These are phyloP conservation scores for Pinna nobilis DNA, from an alignment of 1,140 invertebrate genomes.

Conservation along the genomic window DNA sequence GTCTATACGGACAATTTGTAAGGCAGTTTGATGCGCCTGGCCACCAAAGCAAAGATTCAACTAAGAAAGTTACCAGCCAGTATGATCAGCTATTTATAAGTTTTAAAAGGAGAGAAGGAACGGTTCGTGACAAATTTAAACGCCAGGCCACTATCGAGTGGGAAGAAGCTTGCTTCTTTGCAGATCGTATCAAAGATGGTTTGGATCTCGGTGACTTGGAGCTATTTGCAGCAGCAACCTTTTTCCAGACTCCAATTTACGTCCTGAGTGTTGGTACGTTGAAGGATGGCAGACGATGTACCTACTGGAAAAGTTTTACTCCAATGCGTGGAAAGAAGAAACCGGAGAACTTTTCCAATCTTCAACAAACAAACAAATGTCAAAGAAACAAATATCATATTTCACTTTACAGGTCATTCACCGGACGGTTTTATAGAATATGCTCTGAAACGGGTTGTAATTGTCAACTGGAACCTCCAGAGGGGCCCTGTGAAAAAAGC, in stretches of 20 bases:
- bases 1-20: conserved; percentile 4
- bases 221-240: conserved; percentile 13
- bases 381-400: conserved; percentile 9
- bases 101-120: background rate
- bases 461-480: conserved; percentile 1
- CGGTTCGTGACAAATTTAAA: background rate
- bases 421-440: conserved; percentile 28
- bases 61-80: background rate
- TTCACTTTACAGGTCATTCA: conserved; percentile 6
- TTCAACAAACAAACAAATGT: background rate
- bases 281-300: background rate
- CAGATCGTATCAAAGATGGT: conserved; percentile 7
- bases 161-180: background rate
- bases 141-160: background rate
- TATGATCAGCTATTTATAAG: conserved; percentile 3
- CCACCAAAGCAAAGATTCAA: background rate
- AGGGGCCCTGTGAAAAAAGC: background rate
- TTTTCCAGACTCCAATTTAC: conserved; percentile 24
- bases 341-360: background rate
- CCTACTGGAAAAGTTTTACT: conserved; percentile 18
- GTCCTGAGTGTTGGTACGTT: background rate
- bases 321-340: background rate
- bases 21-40: background rate
- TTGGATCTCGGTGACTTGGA: conserved; percentile 3
- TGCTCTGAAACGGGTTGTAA: conserved; percentile 10